Conservation (phyloP, 2,888 invertebrate genomes). For the Poecilus cupreus region DNA sequence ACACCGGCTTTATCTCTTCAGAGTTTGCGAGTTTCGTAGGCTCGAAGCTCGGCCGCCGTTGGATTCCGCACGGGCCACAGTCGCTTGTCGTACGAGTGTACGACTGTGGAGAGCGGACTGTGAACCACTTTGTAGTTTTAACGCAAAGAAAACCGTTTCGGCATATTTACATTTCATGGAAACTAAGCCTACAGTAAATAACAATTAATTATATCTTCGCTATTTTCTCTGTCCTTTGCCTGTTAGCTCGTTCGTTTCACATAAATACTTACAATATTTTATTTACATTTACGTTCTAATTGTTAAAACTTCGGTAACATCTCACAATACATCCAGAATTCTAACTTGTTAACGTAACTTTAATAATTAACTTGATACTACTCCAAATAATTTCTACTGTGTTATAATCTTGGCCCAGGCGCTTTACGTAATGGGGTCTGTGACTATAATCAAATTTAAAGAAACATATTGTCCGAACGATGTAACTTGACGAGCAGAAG, state of each 20-base stretch:
- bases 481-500: too few species aligned
- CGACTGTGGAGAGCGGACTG: not conserved
- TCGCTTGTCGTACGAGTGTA: not conserved
- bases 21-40: not conserved
- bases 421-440: too few species aligned
- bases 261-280: not conserved
- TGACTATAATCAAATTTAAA: too few species aligned
- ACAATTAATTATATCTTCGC: conserved; percentile 10
- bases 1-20: conserved; percentile 3
- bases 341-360: too few species aligned
- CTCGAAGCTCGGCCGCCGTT: not conserved
- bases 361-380: too few species aligned
- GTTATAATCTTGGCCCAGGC: too few species aligned
- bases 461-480: too few species aligned
- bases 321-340: too few species aligned
- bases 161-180: conserved; percentile 26
- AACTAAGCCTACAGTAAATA: conserved; percentile 27
- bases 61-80: not conserved
- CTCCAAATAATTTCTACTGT: too few species aligned
- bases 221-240: not conserved
- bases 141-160: conserved; percentile 21
- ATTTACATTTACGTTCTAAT: not conserved
- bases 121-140: not conserved
- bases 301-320: too few species aligned
- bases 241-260: not conserved